Evolutionary conservation across 2,888 invertebrate species (phyloP), one percentile per base, ranked within the genome.

Genomic region (Oscheius sp.): DNA sequence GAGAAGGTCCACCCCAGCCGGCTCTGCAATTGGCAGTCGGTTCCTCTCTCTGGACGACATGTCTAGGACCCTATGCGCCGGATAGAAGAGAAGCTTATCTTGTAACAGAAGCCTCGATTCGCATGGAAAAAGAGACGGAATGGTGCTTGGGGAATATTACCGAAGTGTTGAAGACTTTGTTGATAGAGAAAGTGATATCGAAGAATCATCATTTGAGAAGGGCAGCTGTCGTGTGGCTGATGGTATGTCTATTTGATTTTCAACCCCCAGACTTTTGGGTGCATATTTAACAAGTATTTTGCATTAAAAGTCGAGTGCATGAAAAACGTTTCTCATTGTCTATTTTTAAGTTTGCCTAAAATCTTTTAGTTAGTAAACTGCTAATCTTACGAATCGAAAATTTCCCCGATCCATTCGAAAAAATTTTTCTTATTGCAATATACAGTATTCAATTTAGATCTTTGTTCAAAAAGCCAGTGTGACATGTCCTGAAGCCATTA

Each of bases 1-100:
- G 78, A 14, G 73, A 73, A 24, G 80, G 79, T 2, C 78, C 80
- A 2, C 79, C 79, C n/a, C 79, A 78, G 63, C 75, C 78, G 5
- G 80, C 78, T 41, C 65, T 80, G 1, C 80, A 80, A 56, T 61
- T 80, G 47, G 65, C 70, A 12, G 80, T 79, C n/a, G 80, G 80
- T 28, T 70, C 69, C 26, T 68, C 74, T 14, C 24, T 77, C 1
- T 67, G 70, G 12, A 71, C 71, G 33, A 41, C 73, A 2, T 67
- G 68, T 41, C 67, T 74, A 9, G 77, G 73, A 32, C 63, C 22
- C 0, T 66, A 66, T 44, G 67, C 77, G 1, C 4, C 68, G 12
- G 22, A 57, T 26, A 50, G 72, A 44, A 54, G 77, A 33, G 54
- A 73, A 22, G 61, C 26, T 3, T 74, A 67, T 32, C 1, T 62